Base-by-base conservation (phyloP, 2,888 invertebrate genomes). In the Dasypolia templi region DNA sequence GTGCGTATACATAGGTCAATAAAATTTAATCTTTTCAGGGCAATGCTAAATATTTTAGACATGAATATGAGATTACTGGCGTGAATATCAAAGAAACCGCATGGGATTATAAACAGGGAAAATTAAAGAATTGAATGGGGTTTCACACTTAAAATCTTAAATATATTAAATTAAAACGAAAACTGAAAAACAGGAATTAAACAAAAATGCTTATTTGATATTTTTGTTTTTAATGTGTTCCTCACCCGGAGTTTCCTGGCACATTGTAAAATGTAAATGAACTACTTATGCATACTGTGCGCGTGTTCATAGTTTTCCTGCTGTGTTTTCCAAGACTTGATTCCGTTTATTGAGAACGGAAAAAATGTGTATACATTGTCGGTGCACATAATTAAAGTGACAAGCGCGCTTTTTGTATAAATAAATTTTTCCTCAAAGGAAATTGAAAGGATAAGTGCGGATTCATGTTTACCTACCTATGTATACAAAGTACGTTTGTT, bases 221-320 rank as follows among this genome's bases (percentile, higher is more conserved):
- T 26, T 35, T 39, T 58, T 63, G 11, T 19, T 44, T 67, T 56
- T 55, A 32, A n/a, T 19, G 42, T 64, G 74, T 62, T 79, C 61
- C 65, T 81, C 22, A 58, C 51, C 42, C 55, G 66, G 46, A 39
- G 59, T 75, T 81, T 68, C 69, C 69, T 73, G 58, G 35, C 6
- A 55, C 56, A 46, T 62, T 78, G 46, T 79, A 78, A 81, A 65
- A 81, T 79, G 65, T 42, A 58, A n/a, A n/a, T 53, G 17, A 46
- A 61, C 58, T 9, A 51, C 22, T 26, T 26, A 55, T 42, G 64
- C 46, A 69, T 66, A 65, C 42, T 12, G n/a, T 39, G 67, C 35
- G 32, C 17, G 32, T 46, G 14, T 14, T 49, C 35, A 58, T 32
- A 26, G 39, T 75, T 81, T 81, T 79, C 81, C 81, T 81, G 51